Base-by-base conservation (phyloP, 30 jellyfish, hydroid and myxozoan genomes). In the Turritopsis rubra region DNA sequence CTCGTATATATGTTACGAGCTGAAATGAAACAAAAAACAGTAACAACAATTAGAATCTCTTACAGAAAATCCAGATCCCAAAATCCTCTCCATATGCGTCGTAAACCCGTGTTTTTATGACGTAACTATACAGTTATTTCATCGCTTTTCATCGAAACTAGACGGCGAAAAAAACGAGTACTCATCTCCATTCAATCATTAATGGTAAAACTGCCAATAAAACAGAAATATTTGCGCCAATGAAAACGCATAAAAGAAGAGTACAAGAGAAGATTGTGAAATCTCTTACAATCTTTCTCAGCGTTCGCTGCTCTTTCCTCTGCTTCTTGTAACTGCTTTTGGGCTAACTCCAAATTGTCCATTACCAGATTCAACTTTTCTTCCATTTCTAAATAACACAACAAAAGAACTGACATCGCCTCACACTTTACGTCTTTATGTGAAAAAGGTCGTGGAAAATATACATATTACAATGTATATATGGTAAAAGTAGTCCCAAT, bases 311-410 rank as follows among this genome's bases (percentile, higher is more conserved):
- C 52, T 22, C 82, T 27, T 16, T 27, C 82, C 31, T 74, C 82
- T 13, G 65, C 52, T 74, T 74, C 82, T 26, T 21, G 28, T 26
- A 29, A 26, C 31, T 74, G 82, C 82, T 74, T 74, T 23, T 74
- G 82, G 19, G 82, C 82, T n/a, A 74, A n/a, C 26, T 74, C 82
- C 52, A 74, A 29, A 20, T 74, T 27, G 65, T 74, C 82, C 82
- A 74, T 74, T n/a, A 74, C 26, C 7, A 74, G 82, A 74, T 18
- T 23, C 24, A 74, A n/a, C 21, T 74, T 74, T 17, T 74, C 82
- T 74, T 74, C 82, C 82, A 29, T 74, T 23, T 30, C 82, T 72
- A 25, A 72, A 72, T 19, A 72, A n/a, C 18, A 54, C 18, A 16
- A 21, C 18, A 54, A 16, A 54, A 18, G 18, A 16, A 54, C 19